Evolutionary conservation across 2,113 vertebrate genomes (phyloP), one percentile per base, ranked within the genome.

Genomic region (Gadus chalcogrammus): DNA sequence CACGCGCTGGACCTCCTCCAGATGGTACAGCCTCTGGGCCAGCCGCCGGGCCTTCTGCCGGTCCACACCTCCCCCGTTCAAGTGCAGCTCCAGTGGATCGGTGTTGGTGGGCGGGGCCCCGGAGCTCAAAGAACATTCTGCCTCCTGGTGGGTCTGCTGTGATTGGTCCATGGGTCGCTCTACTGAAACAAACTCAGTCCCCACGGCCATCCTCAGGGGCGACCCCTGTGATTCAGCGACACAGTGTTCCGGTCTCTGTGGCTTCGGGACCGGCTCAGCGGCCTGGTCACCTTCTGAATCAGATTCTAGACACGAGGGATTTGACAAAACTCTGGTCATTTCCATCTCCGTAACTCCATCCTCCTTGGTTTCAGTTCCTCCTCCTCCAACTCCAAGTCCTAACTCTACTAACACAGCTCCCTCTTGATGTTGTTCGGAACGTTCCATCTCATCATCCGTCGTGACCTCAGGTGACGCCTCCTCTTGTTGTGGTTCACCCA

Each of bases 1-100:
- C 12, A 83, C 88, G 3, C 79, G 89, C 12, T 88, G 85, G 69
- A 93, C 67, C 20, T 81, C 79, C 0, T 93, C 91, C 79, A 93
- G 70, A 27, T 82, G 84, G 60, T 85, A 87, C 56, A 93, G 89
- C 68, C 64, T 81, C 9, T 91, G 82, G 2, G 92, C 92, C 15
- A 93, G 86, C 66, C n/a, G 24, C 1, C 65, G n/a, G 9, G 87
- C 92, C 73, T 66, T 73, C 31, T 88, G 82, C 62, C 82, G 79
- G 81, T 91, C 87, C 75, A 84, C 75, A 18, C 61, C 55, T 0
- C 52, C 70, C 22, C 84, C 84, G 0, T 92, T 91, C 65, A 81
- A 68, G 2, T 67, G 69, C 56, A 71, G 28, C 11, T 1, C 66
- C 7, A 15, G 62, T 1, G 69, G 58, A 60, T 77, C 69, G 42